These are phyloP conservation scores for Nesoenas mayeri DNA, from an alignment of 2,113 vertebrate species.

Conservation along the genomic window DNA sequence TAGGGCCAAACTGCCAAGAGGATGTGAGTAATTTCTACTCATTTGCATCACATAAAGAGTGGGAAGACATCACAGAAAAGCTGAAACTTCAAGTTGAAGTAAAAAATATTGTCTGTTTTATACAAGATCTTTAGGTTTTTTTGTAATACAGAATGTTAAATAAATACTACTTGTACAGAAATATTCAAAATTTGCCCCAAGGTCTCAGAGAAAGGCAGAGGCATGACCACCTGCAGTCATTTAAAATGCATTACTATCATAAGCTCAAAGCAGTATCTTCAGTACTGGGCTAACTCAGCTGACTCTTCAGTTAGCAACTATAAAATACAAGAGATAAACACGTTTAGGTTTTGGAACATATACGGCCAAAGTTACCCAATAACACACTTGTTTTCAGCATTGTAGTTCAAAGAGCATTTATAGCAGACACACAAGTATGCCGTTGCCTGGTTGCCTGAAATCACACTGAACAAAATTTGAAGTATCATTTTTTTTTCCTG, in stretches of 20 bases:
- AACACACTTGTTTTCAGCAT: slow-evolving; percentile 47
- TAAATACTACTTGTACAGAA: background rate
- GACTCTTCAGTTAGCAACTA: background rate
- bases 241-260: background rate
- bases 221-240: background rate
- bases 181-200: background rate
- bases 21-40: background rate
- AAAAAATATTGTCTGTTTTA: background rate
- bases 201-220: background rate
- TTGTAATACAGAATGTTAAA: background rate
- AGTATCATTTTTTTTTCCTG: background rate
- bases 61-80: background rate
- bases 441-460: slow-evolving; percentile 1
- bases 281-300: background rate
- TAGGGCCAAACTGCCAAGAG: background rate
- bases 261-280: background rate
- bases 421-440: slow-evolving; percentile 5
- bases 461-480: background rate
- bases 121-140: background rate
- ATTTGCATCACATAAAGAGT: background rate
- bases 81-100: background rate
- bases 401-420: slow-evolving; percentile 63
- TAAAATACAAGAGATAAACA: slow-evolving; percentile 35
- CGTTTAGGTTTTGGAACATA: slow-evolving; percentile 34
- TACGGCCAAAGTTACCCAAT: slow-evolving; percentile 34